Conservation (phyloP, 2,888 invertebrate species). For the Resseliella maxima region DNA sequence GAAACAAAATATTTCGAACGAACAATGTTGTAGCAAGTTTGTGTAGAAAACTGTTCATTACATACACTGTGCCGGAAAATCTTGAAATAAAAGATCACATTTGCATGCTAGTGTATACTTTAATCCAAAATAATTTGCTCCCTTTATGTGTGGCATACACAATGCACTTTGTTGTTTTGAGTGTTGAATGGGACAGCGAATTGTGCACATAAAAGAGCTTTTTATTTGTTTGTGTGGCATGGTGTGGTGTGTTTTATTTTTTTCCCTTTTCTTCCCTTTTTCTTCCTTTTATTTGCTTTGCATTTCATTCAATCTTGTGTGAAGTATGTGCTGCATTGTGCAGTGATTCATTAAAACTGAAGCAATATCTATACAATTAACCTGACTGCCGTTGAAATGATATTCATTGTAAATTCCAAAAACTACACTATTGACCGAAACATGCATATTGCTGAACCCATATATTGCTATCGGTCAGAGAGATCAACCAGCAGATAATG, state of each 20-base stretch:
- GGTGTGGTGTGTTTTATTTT: no score
- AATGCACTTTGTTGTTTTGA: constrained; percentile 49
- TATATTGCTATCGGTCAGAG: not conserved
- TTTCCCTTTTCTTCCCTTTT: not conserved
- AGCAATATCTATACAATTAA: constrained; percentile 11
- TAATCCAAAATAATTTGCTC: constrained; percentile 42
- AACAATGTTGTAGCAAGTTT: not conserved
- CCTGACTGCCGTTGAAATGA: not conserved
- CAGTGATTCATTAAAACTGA: constrained; percentile 12
- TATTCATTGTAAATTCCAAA: not conserved
- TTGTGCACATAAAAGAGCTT: not conserved
- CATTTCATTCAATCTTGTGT: not conserved
- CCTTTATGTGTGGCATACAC: constrained; percentile 23
- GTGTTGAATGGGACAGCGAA: constrained; percentile 44
- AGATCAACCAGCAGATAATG: not conserved
- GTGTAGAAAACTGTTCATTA: not conserved
- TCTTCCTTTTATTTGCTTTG: not conserved
- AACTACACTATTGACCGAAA: not conserved
- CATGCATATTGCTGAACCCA: not conserved
- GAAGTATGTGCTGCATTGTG: not conserved
- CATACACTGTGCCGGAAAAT: constrained; percentile 31
- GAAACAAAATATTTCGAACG: no score
- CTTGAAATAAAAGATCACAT: constrained; percentile 33
- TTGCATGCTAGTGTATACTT: constrained; percentile 30
- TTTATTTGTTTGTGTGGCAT: not conserved